A percentile compares a stretch with the other conserved stretches of the same genome.
phyloP scores from a whole-genome alignment of 30 jellyfish, hydroid and myxozoan species.

The Turritopsis dohrnii region DNA sequence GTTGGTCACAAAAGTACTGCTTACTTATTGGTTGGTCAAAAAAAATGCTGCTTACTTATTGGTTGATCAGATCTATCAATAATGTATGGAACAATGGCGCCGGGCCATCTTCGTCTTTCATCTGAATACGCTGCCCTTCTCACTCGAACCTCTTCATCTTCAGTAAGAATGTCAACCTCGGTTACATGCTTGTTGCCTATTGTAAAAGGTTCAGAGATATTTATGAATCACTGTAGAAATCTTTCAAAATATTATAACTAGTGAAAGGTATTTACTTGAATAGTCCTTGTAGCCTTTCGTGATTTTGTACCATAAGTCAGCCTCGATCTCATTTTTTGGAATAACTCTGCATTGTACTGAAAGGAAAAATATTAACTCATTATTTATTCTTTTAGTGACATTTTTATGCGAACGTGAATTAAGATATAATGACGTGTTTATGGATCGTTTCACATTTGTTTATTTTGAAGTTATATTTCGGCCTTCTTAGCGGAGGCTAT shows the following conservation, averaged over 20 bases:
- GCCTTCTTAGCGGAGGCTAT: too few species aligned
- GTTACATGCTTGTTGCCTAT: background rate
- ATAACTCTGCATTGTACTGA: background rate
- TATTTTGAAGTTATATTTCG: too few species aligned
- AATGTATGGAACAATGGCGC: background rate
- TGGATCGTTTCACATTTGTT: too few species aligned
- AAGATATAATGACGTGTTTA: too few species aligned
- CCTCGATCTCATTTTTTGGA: background rate
- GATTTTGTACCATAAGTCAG: background rate
- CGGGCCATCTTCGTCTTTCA: background rate
- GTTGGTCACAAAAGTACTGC: background rate
- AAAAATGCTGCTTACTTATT: background rate
- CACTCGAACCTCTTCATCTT: background rate
- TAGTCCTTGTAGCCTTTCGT: background rate
- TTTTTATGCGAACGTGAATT: too few species aligned
- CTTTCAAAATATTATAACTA: background rate
- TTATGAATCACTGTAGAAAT: too few species aligned
- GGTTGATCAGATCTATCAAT: background rate
- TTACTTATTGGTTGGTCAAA: background rate
- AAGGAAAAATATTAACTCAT: background rate
- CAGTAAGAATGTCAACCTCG: constrained; percentile 1
- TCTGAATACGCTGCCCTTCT: background rate
- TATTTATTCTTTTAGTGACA: background rate
- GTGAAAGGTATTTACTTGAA: background rate
- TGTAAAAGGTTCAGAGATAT: background rate